These are phyloP conservation scores for Ictidomys tridecemlineatus DNA, from an alignment of 2,113 vertebrate species.

Conservation along the genomic window DNA sequence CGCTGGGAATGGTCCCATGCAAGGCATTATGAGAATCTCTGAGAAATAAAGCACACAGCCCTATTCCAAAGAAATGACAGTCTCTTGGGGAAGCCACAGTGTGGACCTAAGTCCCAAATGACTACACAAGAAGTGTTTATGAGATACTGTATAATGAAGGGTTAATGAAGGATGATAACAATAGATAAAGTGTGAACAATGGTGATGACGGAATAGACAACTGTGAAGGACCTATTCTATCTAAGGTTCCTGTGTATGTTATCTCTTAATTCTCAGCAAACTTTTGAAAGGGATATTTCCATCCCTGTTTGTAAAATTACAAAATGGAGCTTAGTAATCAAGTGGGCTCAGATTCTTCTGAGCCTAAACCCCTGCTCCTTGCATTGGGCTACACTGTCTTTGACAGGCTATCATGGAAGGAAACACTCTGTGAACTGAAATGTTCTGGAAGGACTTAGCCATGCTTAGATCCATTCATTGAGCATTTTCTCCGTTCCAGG, in stretches of 20 bases:
- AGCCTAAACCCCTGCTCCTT: background rate
- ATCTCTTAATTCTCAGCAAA: background rate
- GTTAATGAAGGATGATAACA: background rate
- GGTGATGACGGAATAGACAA: background rate
- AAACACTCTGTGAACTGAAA: background rate
- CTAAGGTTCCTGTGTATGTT: background rate
- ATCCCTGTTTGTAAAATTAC: slow-evolving; percentile 8
- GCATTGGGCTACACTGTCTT: too few species aligned
- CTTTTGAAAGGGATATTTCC: slow-evolving; percentile 17
- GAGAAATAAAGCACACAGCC: slow-evolving; percentile 4
- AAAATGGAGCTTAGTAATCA: background rate
- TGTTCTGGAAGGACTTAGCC: background rate
- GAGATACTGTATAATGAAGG: background rate
- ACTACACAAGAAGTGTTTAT: background rate
- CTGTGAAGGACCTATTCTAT: background rate
- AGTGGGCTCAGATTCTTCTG: background rate
- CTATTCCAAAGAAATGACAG: background rate
- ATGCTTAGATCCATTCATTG: background rate
- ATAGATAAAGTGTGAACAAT: background rate
- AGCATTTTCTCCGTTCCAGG: background rate
- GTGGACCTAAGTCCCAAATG: background rate
- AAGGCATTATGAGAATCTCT: background rate
- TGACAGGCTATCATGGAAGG: background rate
- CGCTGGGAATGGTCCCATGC: slow-evolving; percentile 2
- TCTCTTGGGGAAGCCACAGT: background rate